Conservation (phyloP, 2,888 invertebrate species). For the Drepanosiphum platanoidis region DNA sequence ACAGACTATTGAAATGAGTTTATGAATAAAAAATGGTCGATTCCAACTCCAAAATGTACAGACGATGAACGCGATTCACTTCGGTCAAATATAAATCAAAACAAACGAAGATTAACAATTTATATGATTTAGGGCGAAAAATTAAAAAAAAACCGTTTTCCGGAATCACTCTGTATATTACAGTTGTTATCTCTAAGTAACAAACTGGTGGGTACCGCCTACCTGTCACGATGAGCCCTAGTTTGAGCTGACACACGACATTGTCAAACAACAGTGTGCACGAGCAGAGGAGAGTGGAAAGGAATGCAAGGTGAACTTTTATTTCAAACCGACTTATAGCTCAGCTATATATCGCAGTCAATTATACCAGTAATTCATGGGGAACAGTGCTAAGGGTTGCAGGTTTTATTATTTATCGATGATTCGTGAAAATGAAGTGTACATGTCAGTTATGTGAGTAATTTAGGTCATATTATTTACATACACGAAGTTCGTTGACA, state of each 20-base stretch:
- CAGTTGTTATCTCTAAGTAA: constrained; percentile 42
- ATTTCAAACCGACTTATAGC: constrained; percentile 23
- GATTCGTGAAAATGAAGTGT: constrained; percentile 9
- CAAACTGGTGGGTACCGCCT: constrained; percentile 44
- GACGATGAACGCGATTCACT: not conserved
- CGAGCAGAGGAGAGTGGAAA: not conserved
- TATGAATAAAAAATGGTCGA: not conserved
- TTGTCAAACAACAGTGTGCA: constrained; percentile 18
- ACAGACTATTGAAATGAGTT: too few relatives aligned
- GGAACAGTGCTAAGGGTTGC: constrained; percentile 13
- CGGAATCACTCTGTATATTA: constrained; percentile 48
- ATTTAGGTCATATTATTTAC: constrained; percentile 9
- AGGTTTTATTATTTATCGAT: not conserved
- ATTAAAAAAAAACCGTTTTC: not conserved
- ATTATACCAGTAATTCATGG: not conserved
- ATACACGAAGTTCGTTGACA: not conserved
- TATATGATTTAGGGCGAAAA: not conserved
- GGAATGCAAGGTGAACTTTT: constrained; percentile 52
- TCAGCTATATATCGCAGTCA: not conserved
- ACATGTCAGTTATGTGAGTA: not conserved
- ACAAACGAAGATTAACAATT: not conserved
- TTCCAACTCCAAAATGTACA: not conserved
- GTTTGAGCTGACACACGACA: constrained; percentile 53
- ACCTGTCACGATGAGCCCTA: constrained; percentile 59
- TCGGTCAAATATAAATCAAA: not conserved